Percentiles rank a stretch among this genome's conserved stretches.
Conservation (phyloP, 2,113 vertebrate species). For the Pristiophorus japonicus region DNA sequence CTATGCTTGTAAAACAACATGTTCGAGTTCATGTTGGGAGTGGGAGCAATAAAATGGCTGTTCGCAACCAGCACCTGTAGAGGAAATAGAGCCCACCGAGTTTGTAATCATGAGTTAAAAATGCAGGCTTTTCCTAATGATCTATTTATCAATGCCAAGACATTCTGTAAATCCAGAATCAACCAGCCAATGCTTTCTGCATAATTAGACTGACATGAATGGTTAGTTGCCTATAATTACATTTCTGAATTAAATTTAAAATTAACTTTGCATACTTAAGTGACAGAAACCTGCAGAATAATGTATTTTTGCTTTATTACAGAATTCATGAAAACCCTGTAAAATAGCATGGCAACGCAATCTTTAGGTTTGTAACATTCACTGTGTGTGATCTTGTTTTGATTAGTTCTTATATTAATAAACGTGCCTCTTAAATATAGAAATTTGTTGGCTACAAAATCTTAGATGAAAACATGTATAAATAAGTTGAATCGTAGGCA, state of each 20-base stretch:
- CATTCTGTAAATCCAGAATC: slow-evolving; percentile 17
- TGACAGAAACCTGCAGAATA: not conserved
- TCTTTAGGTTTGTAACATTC: not conserved
- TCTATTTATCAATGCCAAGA: slow-evolving; percentile 27
- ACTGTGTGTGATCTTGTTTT: not conserved
- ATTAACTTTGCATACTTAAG: not conserved
- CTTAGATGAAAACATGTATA: not conserved
- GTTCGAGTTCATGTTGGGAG: not conserved
- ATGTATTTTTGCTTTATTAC: not conserved
- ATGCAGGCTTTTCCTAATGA: slow-evolving; percentile 17
- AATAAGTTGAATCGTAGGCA: not conserved
- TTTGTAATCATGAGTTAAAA: slow-evolving; percentile 4
- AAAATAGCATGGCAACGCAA: not conserved
- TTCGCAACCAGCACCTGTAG: not conserved
- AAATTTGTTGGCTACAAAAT: not conserved
- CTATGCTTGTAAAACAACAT: not conserved
- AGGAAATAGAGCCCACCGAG: not conserved
- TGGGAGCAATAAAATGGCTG: not conserved
- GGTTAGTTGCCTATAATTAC: not conserved
- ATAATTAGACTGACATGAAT: not conserved
- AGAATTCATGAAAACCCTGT: too few species aligned
- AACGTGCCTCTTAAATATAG: not conserved
- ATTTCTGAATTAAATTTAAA: not conserved
- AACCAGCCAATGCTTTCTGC: slow-evolving; percentile 24
- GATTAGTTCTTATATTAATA: not conserved